Conservation (phyloP, 2,797 vertebrate genomes). For the Centroberyx gerrardi region DNA sequence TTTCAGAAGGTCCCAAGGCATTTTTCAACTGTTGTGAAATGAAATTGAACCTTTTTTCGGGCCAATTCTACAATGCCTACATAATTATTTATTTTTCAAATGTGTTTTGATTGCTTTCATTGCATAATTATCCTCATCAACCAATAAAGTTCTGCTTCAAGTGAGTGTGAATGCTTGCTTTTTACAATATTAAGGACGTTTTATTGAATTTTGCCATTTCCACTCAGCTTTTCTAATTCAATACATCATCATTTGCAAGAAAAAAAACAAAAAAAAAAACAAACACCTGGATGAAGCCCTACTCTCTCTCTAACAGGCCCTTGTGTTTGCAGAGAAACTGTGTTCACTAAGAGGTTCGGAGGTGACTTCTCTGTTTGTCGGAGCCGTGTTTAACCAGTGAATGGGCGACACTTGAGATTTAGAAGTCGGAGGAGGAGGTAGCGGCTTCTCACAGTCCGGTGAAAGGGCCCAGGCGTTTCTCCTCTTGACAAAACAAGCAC, state of each 20-base stretch:
- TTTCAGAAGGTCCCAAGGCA: background rate
- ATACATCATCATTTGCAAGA: too few relatives aligned
- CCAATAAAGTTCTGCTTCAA: background rate
- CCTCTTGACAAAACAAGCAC: background rate
- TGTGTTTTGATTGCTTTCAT: background rate
- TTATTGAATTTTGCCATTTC: too few relatives aligned
- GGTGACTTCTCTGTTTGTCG: constrained; percentile 15
- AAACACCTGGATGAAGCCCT: too few relatives aligned
- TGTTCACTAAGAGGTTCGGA: background rate
- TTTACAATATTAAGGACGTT: too few relatives aligned
- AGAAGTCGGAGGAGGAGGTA: background rate
- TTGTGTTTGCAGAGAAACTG: constrained; percentile 3
- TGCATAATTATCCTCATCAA: background rate
- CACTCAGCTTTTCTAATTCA: too few relatives aligned
- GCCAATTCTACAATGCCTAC: background rate
- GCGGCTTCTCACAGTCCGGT: constrained; percentile 21
- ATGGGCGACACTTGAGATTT: background rate
- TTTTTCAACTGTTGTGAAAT: background rate
- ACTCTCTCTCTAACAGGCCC: too few relatives aligned
- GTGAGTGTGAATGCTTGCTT: too few relatives aligned
- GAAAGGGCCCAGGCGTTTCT: background rate
- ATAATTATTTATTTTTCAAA: background rate
- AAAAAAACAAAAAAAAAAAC: too few relatives aligned
- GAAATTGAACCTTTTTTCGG: background rate
- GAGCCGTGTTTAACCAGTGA: constrained; percentile 6